A percentile compares a stretch with the other conserved stretches of the same genome.
Conservation (phyloP, 2,113 vertebrate genomes). For the Megaleporinus macrocephalus region DNA sequence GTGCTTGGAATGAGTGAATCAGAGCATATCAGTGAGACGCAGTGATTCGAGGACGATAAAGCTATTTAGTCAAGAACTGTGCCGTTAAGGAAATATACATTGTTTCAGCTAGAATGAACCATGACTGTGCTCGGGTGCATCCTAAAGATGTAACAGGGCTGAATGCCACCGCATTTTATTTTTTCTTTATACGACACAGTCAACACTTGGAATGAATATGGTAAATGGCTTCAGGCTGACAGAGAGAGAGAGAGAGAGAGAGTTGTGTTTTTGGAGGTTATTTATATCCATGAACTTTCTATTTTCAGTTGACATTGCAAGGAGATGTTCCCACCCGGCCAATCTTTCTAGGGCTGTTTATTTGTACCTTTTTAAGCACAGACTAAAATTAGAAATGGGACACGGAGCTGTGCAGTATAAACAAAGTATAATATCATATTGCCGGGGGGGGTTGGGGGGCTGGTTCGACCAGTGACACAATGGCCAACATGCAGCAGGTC, state of each 20-base stretch:
- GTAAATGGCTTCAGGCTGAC: slow-evolving; percentile 18
- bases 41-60: slow-evolving; percentile 26
- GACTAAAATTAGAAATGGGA: no score
- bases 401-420: no score
- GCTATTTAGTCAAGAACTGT: slow-evolving; percentile 40
- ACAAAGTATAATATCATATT: no score
- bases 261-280: slow-evolving; percentile 13
- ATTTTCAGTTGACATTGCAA: slow-evolving; percentile 20
- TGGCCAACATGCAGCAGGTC: no score
- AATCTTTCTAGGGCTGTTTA: not conserved
- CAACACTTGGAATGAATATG: slow-evolving; percentile 24
- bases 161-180: slow-evolving; percentile 10
- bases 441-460: no score
- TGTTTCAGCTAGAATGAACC: slow-evolving; percentile 39
- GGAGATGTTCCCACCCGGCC: not conserved
- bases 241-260: not conserved
- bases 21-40: not conserved
- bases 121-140: slow-evolving; percentile 28
- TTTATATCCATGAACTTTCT: slow-evolving; percentile 27
- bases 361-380: not conserved
- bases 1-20: not conserved
- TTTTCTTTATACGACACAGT: slow-evolving; percentile 3
- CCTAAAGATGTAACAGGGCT: slow-evolving; percentile 13
- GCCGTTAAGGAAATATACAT: slow-evolving; percentile 44
- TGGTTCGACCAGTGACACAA: no score